phyloP scores from a whole-genome alignment of 2,797 vertebrate genomes.

The Scleropages formosus region DNA sequence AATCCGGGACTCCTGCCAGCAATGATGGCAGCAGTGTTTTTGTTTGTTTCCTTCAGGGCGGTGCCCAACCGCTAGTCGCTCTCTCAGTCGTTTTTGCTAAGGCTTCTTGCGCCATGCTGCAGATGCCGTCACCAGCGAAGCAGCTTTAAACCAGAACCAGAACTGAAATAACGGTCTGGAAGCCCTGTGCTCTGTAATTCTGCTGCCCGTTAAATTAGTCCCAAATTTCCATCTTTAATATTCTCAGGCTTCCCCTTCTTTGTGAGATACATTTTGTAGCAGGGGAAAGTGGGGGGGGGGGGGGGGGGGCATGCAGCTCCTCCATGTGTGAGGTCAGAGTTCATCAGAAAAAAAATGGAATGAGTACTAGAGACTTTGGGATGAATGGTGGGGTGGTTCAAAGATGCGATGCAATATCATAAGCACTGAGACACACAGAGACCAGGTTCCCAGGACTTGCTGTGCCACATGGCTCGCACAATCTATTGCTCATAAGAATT shows the following conservation, averaged over 20 bases:
- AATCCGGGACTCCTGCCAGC: constrained; percentile 28
- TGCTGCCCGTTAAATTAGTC: background rate
- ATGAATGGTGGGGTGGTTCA: too few species aligned
- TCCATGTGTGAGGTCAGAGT: background rate
- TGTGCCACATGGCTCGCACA: too few species aligned
- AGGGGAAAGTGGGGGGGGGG: background rate
- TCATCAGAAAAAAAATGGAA: too few species aligned
- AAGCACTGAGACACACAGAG: too few species aligned
- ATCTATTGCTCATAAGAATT: too few species aligned
- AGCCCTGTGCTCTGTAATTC: background rate
- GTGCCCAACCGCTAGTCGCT: background rate
- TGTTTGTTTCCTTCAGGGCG: constrained; percentile 12
- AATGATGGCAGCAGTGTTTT: constrained; percentile 17
- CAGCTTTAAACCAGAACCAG: background rate
- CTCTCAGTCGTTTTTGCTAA: background rate
- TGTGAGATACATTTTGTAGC: background rate
- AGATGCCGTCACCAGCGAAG: background rate
- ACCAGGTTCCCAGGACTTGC: too few species aligned
- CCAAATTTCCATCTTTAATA: background rate
- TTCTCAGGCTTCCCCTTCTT: background rate
- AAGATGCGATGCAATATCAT: too few species aligned
- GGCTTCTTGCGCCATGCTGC: background rate
- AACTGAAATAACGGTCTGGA: background rate
- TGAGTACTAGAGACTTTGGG: too few species aligned
- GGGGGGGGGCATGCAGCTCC: background rate